phyloP scores from a whole-genome alignment of 2,888 invertebrate species.

The Drosophila robusta region DNA sequence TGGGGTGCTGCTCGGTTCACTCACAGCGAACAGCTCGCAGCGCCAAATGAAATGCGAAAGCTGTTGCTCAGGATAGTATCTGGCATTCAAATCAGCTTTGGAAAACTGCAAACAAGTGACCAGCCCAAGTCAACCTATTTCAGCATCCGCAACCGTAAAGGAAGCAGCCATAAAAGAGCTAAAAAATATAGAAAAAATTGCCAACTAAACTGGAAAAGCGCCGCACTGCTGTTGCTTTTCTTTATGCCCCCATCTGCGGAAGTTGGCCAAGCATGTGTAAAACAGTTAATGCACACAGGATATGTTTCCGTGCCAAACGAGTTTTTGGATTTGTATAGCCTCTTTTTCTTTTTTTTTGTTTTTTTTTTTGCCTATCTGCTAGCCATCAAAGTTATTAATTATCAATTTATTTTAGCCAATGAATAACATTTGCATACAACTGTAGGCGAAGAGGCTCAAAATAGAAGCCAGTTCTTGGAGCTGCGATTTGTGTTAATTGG shows the following conservation, averaged over 20 bases:
- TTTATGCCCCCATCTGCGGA: constrained; percentile 65
- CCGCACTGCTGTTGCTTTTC: constrained; percentile 27
- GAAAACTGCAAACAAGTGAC: constrained; percentile 64
- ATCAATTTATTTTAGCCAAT: constrained; percentile 68
- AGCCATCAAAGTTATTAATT: constrained; percentile 72
- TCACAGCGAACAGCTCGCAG: constrained; percentile 25
- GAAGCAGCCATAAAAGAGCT: constrained; percentile 36
- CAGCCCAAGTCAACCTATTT: constrained; percentile 74
- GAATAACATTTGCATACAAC: constrained; percentile 48
- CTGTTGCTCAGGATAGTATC: constrained; percentile 72
- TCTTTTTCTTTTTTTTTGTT: constrained; percentile 13
- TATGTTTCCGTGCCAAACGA: constrained; percentile 71
- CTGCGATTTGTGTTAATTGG: constrained; percentile 52
- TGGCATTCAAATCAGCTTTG: constrained; percentile 77
- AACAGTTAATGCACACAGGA: constrained; percentile 83
- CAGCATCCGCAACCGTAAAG: constrained; percentile 71
- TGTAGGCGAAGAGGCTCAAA: constrained; percentile 12
- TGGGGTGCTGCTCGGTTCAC: constrained; percentile 36
- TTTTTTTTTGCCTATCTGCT: constrained; percentile 26
- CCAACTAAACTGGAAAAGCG: constrained; percentile 64
- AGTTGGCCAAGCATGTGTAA: constrained; percentile 82
- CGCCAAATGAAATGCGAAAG: constrained; percentile 76
- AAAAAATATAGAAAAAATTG: constrained; percentile 39
- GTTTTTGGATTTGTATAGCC: constrained; percentile 42
- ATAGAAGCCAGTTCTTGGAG: constrained; percentile 26